Percentiles rank a stretch among this genome's conserved stretches.
These are phyloP conservation scores for Polypedilum pembai DNA, from an alignment of 1,140 invertebrate genomes.

Conservation along the genomic window DNA sequence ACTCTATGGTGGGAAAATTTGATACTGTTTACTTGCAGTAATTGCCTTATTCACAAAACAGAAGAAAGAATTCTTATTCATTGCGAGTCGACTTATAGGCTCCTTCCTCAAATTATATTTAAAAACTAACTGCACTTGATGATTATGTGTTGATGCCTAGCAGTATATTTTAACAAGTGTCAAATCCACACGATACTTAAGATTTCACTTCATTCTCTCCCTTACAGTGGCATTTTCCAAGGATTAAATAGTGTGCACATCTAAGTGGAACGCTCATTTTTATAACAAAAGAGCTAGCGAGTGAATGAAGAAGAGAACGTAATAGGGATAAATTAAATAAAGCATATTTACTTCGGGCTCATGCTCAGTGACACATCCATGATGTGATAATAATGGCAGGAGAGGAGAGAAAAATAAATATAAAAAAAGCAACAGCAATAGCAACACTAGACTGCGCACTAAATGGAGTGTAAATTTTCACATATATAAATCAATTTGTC, in stretches of 20 bases:
- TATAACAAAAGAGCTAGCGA: background rate
- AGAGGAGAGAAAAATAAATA: background rate
- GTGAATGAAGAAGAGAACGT: background rate
- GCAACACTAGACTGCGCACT: background rate
- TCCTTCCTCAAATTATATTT: background rate
- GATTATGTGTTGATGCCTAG: background rate
- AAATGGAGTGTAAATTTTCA: conserved; percentile 20
- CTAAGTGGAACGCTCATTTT: conserved; percentile 2
- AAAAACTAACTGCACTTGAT: no score
- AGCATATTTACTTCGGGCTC: background rate
- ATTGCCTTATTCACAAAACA: background rate
- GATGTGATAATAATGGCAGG: conserved; percentile 15
- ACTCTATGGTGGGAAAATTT: no score
- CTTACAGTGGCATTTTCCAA: background rate
- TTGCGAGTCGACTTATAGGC: background rate
- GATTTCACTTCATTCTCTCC: background rate
- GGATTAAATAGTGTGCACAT: conserved; percentile 18
- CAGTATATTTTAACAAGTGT: conserved; percentile 25
- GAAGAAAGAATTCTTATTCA: background rate
- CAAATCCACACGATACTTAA: conserved; percentile 28
- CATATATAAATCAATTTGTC: background rate
- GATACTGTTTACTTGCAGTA: no score
- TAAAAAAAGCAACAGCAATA: background rate
- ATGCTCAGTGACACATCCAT: conserved; percentile 14
- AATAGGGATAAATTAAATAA: conserved; percentile 14